These are phyloP conservation scores for Lomographa bimaculata DNA, from an alignment of 2,888 invertebrate species.

Conservation along the genomic window DNA sequence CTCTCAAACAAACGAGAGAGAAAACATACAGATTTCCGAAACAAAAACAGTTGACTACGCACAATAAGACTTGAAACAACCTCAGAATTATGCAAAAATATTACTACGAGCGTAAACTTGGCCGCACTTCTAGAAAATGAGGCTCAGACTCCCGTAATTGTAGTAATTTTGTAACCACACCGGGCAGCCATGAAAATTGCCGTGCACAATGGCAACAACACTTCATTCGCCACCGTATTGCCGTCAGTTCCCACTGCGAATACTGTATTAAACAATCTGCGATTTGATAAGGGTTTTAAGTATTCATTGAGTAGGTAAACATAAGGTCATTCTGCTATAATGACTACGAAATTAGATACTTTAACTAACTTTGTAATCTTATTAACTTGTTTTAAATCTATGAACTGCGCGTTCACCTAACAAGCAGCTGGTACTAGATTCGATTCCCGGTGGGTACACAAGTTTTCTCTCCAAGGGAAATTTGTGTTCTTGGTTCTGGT, in stretches of 20 bases:
- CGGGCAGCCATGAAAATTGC: constrained; percentile 22
- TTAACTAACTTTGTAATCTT: too few species aligned
- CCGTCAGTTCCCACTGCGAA: constrained; percentile 19
- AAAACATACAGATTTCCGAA: too few species aligned
- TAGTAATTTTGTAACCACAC: constrained; percentile 19
- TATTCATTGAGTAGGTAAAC: constrained; percentile 12
- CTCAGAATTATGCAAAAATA: constrained; percentile 2
- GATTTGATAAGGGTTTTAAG: constrained; percentile 28
- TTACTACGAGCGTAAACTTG: constrained; percentile 2
- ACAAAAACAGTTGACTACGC: too few species aligned
- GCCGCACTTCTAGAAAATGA: constrained; percentile 7
- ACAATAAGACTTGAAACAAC: too few species aligned
- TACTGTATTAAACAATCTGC: constrained; percentile 26
- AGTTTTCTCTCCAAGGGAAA: too few species aligned
- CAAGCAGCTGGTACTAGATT: too few species aligned
- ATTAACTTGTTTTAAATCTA: too few species aligned
- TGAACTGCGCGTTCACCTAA: too few species aligned
- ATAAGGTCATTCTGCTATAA: constrained; percentile 7
- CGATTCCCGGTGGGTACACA: too few species aligned
- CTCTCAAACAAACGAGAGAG: too few species aligned
- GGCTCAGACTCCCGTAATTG: constrained; percentile 13
- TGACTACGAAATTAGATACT: too few species aligned
- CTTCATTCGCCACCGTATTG: constrained; percentile 17
- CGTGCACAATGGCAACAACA: constrained; percentile 23
- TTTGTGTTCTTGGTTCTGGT: too few species aligned